Percentiles rank a stretch among this genome's conserved stretches.
Evolutionary conservation across 2,113 vertebrate genomes (phyloP).

Genomic region (Notothenia rossii): DNA sequence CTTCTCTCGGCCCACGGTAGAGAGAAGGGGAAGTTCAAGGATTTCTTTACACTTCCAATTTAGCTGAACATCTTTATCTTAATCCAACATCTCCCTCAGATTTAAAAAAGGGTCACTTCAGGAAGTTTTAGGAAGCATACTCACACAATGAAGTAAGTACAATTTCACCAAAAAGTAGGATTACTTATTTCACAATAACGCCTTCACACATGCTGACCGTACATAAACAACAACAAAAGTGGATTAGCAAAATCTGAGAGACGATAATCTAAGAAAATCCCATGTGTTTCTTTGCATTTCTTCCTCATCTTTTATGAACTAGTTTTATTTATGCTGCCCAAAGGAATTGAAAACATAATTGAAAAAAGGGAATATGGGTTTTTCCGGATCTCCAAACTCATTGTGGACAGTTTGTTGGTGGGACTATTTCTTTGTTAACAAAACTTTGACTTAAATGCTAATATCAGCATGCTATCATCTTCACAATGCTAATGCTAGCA

Average conservation of each 20-base stretch:
- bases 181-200: too few relatives aligned
- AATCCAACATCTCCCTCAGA: background rate
- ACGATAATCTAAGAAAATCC: too few relatives aligned
- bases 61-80: background rate
- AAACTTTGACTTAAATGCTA: background rate
- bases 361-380: background rate
- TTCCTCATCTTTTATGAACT: background rate
- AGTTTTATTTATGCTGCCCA: background rate
- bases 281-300: too few relatives aligned
- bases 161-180: too few relatives aligned
- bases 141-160: too few relatives aligned
- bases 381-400: too few relatives aligned
- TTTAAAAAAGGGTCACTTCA: background rate
- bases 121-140: background rate
- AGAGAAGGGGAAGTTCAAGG: background rate
- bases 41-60: slow-evolving; percentile 1
- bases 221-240: too few relatives aligned
- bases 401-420: background rate
- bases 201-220: too few relatives aligned
- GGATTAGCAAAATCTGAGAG: too few relatives aligned
- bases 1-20: background rate
- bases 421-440: background rate
- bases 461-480: too few relatives aligned
- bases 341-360: background rate
- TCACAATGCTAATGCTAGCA: too few relatives aligned